Evolutionary conservation across 1,140 invertebrate genomes (phyloP).

Genomic region (Drosophila sp.): DNA sequence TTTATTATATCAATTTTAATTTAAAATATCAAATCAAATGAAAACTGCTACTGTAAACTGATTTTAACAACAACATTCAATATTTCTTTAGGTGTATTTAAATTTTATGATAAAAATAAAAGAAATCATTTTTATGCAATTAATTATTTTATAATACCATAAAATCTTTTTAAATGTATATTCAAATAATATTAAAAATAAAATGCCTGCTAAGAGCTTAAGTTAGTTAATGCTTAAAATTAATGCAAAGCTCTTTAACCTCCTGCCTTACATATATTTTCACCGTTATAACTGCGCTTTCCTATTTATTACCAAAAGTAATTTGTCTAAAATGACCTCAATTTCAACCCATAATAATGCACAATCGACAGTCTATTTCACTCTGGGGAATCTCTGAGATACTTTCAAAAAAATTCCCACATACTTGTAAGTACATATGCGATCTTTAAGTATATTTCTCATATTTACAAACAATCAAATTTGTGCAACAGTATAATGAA

Average conservation of each 20-base stretch:
- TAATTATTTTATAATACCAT: background rate
- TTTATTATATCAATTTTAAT: no score
- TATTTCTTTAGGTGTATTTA: no score
- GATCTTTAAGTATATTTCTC: conserved; percentile 24
- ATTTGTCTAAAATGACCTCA: conserved; percentile 12
- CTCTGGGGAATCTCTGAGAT: background rate
- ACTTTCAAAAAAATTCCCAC: conserved; percentile 28
- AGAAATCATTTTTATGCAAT: no score
- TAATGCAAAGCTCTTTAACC: no score
- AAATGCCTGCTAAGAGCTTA: no score
- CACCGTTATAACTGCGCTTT: background rate
- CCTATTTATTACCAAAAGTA: background rate
- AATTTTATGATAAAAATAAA: no score
- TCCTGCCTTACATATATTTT: background rate
- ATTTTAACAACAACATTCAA: no score
- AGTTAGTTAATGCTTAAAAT: no score
- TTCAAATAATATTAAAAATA: no score
- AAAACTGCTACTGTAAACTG: no score
- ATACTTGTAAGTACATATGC: conserved; percentile 5
- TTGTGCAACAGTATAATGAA: conserved; percentile 33
- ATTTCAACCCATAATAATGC: conserved; percentile 19
- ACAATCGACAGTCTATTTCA: background rate
- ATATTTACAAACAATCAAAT: conserved; percentile 54
- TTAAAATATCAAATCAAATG: no score
- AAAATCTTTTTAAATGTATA: background rate